Conservation (phyloP, 2,797 vertebrate genomes). For the Periparus ater region DNA sequence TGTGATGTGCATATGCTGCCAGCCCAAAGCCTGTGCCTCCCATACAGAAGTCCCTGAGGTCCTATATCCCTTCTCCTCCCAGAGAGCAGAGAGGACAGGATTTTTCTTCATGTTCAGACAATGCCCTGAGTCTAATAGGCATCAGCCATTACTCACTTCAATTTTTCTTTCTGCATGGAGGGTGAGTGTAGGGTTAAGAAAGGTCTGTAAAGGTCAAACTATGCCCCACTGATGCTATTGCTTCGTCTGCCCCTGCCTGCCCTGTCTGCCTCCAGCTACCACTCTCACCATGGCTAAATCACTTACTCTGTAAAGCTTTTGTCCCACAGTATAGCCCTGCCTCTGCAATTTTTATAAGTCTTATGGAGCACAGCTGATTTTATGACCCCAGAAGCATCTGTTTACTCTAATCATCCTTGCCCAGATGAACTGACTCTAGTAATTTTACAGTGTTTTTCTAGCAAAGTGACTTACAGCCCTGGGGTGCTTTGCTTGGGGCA, state of each 20-base stretch:
- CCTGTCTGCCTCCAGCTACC: neutral
- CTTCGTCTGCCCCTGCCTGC: neutral
- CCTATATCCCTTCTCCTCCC: neutral
- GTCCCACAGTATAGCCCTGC: neutral
- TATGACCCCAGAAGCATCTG: slow-evolving; percentile 22
- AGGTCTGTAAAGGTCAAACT: neutral
- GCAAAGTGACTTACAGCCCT: neutral
- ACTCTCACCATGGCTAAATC: neutral
- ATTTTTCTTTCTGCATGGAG: neutral
- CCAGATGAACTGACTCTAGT: neutral
- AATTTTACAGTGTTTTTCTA: neutral
- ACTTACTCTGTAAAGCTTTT: neutral
- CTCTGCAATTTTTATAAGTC: slow-evolving; percentile 11
- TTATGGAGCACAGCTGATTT: slow-evolving; percentile 28
- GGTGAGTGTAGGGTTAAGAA: neutral
- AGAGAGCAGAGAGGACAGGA: neutral
- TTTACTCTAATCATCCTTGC: slow-evolving; percentile 10
- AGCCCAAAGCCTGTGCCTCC: neutral
- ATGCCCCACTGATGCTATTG: neutral
- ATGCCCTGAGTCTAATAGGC: neutral
- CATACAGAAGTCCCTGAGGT: neutral
- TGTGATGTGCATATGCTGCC: neutral
- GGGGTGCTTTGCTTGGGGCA: neutral
- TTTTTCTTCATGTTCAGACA: neutral
- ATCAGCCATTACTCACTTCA: neutral